phyloP scores from a whole-genome alignment of 1,140 invertebrate genomes.

The Proctacanthus coquilletti region DNA sequence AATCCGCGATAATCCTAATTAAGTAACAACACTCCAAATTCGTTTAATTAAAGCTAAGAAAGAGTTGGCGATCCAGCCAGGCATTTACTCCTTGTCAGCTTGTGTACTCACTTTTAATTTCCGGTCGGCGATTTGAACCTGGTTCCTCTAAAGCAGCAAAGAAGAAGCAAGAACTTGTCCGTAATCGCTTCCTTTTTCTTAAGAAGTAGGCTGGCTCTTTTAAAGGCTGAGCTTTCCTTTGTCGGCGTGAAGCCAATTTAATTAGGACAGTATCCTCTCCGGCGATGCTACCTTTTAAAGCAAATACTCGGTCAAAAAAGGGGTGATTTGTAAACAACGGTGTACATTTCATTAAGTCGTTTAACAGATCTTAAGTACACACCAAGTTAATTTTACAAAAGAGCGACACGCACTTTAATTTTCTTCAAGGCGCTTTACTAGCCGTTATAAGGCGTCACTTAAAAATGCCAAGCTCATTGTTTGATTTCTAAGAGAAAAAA shows the following conservation, averaged over 20 bases:
- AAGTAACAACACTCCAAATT: too few relatives aligned
- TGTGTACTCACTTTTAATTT: background rate
- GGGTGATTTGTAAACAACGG: constrained; percentile 1
- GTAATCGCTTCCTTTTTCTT: too few relatives aligned
- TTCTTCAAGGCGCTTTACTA: too few relatives aligned
- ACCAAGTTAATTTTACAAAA: background rate
- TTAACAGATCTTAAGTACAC: background rate
- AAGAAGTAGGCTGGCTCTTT: too few relatives aligned
- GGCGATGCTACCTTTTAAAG: background rate
- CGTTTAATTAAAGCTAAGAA: too few relatives aligned
- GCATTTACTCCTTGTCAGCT: background rate
- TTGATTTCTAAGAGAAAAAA: too few relatives aligned
- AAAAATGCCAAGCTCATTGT: too few relatives aligned
- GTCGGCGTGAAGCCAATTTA: background rate
- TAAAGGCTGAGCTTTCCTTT: background rate
- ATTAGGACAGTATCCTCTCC: background rate
- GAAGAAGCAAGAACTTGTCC: too few relatives aligned
- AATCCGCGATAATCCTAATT: too few relatives aligned
- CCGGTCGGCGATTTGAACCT: background rate
- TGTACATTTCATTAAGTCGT: background rate
- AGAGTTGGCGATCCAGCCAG: background rate
- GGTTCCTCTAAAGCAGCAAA: too few relatives aligned
- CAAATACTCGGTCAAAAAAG: background rate
- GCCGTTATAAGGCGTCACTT: too few relatives aligned
- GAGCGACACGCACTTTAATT: too few relatives aligned